phyloP scores from a whole-genome alignment of 2,888 invertebrate genomes.

The Lasioglossum vierecki region DNA sequence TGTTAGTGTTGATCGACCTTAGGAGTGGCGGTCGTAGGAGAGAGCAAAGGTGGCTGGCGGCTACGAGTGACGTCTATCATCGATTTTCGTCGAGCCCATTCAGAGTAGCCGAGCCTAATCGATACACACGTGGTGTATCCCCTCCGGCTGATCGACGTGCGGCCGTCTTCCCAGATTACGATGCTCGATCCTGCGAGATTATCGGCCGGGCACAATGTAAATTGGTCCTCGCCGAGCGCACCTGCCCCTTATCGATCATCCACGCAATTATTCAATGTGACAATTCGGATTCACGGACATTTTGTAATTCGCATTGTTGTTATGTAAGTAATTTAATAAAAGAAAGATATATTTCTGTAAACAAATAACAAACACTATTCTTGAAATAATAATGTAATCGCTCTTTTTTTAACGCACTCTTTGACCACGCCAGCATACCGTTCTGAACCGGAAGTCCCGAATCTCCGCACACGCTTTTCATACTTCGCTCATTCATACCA shows the following conservation, averaged over 20 bases:
- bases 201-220: constrained; percentile 60
- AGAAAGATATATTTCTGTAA: too few species aligned
- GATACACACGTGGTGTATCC: constrained; percentile 43
- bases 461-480: too few species aligned
- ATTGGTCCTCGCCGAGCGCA: constrained; percentile 38
- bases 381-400: too few species aligned
- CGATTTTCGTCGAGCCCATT: constrained; percentile 42
- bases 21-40: neutral
- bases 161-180: constrained; percentile 51
- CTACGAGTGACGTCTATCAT: constrained; percentile 46
- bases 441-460: too few species aligned
- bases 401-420: too few species aligned
- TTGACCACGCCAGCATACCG: too few species aligned
- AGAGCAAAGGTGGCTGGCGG: constrained; percentile 9
- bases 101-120: constrained; percentile 57
- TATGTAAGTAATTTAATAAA: too few species aligned
- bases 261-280: constrained; percentile 21
- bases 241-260: constrained; percentile 31
- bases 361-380: too few species aligned
- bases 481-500: too few species aligned
- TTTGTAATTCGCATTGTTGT: too few species aligned
- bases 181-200: constrained; percentile 50
- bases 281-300: constrained; percentile 15
- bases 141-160: constrained; percentile 48
- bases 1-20: too few species aligned